Base-by-base conservation (phyloP, 2,113 vertebrate genomes). In the Scopus umbretta region DNA sequence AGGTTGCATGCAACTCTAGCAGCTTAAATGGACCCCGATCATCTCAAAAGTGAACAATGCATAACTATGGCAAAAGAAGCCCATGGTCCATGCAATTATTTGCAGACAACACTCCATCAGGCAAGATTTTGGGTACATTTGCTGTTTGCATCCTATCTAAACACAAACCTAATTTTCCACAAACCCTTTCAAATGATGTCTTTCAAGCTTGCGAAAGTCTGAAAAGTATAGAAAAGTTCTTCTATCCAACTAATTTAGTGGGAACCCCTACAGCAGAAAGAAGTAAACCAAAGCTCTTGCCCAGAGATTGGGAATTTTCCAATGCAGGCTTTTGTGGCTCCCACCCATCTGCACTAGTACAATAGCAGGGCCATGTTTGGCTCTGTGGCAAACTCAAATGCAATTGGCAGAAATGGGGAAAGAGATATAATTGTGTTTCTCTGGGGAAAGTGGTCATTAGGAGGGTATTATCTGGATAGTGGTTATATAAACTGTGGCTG, bases 391-490 rank as follows among this genome's bases (percentile, higher is more conserved):
- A 83, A 94, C 89, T 91, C 74, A 63, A 80, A 94, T 68, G 86
- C 85, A 94, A 61, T 78, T 97, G 83, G 94, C 96, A 95, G 63
- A 94, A 90, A 55, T 0, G 3, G 40, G 85, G 66, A 59, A 76
- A 88, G 65, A 92, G 61, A 83, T 19, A 45, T 62, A 80, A 96
- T 96, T 97, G 90, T 96, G 76, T 96, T 94, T 94, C 86, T 87
- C 85, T 2, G 6, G 86, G 75, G 89, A 96, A 96, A 96, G 80
- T 90, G 93, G 92, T 95, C 92, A 95, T 97, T 97, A 96, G 88
- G 52, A 93, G 58, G 68, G 86, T 97, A 96, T 97, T 97, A 97
- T 97, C 85, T 27, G 19, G 65, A n/a, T 79, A 81, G 85, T 45
- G 34, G 65, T 95, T 97, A 89, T 80, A 92, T 80, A 97, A 97